phyloP scores from a whole-genome alignment of 2,797 vertebrate genomes.

The Paramormyrops hopkinsi region DNA sequence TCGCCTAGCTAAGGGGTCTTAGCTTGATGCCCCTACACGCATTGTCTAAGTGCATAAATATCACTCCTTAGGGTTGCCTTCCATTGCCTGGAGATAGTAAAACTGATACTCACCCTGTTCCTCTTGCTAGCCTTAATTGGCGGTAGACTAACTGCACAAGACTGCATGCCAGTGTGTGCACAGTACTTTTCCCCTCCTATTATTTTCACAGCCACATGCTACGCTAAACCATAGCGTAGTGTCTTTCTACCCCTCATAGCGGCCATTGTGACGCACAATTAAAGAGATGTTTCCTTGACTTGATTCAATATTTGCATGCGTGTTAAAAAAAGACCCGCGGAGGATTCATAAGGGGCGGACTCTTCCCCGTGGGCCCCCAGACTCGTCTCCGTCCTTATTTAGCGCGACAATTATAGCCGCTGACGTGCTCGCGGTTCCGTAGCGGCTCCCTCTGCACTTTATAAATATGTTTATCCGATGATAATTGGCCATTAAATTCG shows the following conservation, averaged over 20 bases:
- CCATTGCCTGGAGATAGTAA: slow-evolving; percentile 5
- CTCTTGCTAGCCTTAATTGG: background rate
- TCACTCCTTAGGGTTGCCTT: background rate
- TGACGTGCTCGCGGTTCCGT: slow-evolving; percentile 54
- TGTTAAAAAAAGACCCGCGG: slow-evolving; percentile 33
- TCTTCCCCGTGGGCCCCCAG: slow-evolving; percentile 58
- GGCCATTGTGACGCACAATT: background rate
- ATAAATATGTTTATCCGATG: slow-evolving; percentile 72
- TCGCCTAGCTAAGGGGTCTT: background rate
- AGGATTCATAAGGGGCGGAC: slow-evolving; percentile 44
- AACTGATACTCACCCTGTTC: background rate
- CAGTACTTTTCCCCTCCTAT: background rate
- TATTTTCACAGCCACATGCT: background rate
- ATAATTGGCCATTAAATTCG: slow-evolving; percentile 73
- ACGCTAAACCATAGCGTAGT: background rate
- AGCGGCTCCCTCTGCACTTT: slow-evolving; percentile 58
- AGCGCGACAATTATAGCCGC: slow-evolving; percentile 62
- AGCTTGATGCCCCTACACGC: background rate
- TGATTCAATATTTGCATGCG: slow-evolving; percentile 1
- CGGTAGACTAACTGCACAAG: background rate
- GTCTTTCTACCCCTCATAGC: background rate
- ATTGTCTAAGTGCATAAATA: background rate
- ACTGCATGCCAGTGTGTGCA: background rate
- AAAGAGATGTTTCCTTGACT: slow-evolving; percentile 16
- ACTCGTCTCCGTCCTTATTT: slow-evolving; percentile 60